These are phyloP conservation scores for Agonum fuliginosum DNA, from an alignment of 2,888 invertebrate genomes.

Conservation along the genomic window DNA sequence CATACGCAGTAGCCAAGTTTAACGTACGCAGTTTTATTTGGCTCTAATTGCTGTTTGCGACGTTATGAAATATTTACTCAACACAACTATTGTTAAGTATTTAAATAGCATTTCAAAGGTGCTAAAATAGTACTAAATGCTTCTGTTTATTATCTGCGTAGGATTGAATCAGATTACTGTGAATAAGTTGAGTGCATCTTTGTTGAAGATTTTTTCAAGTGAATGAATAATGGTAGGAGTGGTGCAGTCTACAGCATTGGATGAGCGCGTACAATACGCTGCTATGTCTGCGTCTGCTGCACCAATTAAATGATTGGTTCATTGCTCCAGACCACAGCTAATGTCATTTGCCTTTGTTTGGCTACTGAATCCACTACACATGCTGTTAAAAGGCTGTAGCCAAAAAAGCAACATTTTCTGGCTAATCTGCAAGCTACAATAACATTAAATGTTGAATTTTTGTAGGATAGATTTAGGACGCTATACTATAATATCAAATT, in stretches of 20 bases:
- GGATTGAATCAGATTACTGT: too few species aligned
- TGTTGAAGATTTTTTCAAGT: conserved; percentile 9
- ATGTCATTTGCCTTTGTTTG: conserved; percentile 40
- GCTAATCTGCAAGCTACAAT: too few species aligned
- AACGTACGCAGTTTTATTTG: conserved; percentile 42
- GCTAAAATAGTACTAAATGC: background rate
- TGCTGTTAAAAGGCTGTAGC: too few species aligned
- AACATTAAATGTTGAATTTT: too few species aligned
- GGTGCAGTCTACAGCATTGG: conserved; percentile 3
- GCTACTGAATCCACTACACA: conserved; percentile 17
- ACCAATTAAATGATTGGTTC: conserved; percentile 54
- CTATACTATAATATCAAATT: too few species aligned
- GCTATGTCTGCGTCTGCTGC: conserved; percentile 39
- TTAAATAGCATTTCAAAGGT: background rate
- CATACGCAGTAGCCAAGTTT: conserved; percentile 45
- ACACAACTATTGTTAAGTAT: background rate
- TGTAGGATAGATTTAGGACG: too few species aligned
- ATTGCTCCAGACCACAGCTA: conserved; percentile 31
- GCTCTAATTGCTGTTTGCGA: conserved; percentile 23
- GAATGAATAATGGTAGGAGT: conserved; percentile 27
- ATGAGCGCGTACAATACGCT: conserved; percentile 23
- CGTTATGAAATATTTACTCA: conserved; percentile 1
- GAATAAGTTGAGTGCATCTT: background rate
- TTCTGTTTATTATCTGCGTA: too few species aligned
- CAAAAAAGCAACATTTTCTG: too few species aligned